phyloP scores from a whole-genome alignment of 2,797 vertebrate genomes.

The Clarias laeviceps region DNA sequence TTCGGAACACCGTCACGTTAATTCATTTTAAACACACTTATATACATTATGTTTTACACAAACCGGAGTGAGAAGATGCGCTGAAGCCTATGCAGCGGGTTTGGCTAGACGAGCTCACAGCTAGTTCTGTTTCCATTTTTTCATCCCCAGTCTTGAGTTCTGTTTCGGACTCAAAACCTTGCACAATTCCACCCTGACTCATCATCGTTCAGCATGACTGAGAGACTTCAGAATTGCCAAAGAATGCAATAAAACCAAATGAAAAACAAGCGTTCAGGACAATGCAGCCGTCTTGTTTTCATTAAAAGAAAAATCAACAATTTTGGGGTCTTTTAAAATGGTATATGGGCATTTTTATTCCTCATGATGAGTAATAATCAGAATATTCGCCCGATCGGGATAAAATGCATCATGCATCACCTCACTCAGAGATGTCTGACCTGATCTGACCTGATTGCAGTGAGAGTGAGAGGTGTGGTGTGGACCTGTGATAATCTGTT shows the following conservation, averaged over 20 bases:
- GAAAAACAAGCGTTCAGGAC: slow-evolving; percentile 70
- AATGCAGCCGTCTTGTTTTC: slow-evolving; percentile 66
- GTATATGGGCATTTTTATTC: too few relatives aligned
- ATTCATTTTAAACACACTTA: not conserved
- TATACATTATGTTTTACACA: not conserved
- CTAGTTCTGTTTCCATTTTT: slow-evolving; percentile 10
- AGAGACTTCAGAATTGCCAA: slow-evolving; percentile 44
- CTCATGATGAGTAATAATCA: too few relatives aligned
- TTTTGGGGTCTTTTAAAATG: slow-evolving; percentile 61
- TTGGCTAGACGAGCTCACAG: not conserved
- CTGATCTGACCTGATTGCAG: too few relatives aligned
- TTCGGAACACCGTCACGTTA: not conserved
- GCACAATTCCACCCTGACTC: slow-evolving; percentile 35
- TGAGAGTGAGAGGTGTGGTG: too few relatives aligned
- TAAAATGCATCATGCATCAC: too few relatives aligned
- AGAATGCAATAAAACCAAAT: slow-evolving; percentile 62
- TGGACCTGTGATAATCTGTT: too few relatives aligned
- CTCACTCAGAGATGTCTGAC: too few relatives aligned
- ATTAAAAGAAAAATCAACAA: slow-evolving; percentile 73
- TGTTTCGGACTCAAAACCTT: slow-evolving; percentile 37
- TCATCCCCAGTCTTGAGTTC: not conserved
- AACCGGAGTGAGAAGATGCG: too few relatives aligned
- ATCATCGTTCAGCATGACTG: slow-evolving; percentile 43
- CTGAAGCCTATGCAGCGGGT: not conserved
- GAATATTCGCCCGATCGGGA: too few relatives aligned